A percentile compares a stretch with the other conserved stretches of the same genome.
phyloP scores from a whole-genome alignment of 2,113 vertebrate species.

The Cebus imitator region DNA sequence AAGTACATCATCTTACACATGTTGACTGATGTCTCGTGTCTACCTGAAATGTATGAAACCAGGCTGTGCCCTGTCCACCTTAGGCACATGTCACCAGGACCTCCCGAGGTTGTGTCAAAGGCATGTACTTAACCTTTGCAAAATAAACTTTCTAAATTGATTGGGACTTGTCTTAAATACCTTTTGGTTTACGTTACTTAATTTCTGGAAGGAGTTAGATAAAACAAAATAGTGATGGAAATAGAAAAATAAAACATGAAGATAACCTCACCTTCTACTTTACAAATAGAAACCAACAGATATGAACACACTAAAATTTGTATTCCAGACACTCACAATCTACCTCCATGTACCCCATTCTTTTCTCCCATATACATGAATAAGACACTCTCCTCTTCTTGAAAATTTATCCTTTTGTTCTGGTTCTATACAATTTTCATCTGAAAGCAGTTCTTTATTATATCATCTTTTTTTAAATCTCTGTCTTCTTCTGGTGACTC shows the following conservation, averaged over 20 bases:
- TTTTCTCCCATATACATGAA: neutral
- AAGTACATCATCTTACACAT: too few relatives aligned
- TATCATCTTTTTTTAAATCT: neutral
- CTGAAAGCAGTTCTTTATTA: conserved; percentile 15
- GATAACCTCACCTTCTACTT: neutral
- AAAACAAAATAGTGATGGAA: neutral
- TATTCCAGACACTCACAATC: neutral
- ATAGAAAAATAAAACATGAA: neutral
- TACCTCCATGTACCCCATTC: neutral
- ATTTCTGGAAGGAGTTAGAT: neutral
- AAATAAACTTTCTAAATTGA: too few relatives aligned
- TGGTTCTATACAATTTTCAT: neutral
- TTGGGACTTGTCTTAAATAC: too few relatives aligned
- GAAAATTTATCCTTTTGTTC: neutral
- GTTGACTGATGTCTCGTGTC: too few relatives aligned
- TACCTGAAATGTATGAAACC: too few relatives aligned
- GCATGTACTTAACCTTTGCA: too few relatives aligned
- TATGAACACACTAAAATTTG: neutral
- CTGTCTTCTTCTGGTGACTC: neutral
- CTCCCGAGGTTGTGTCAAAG: too few relatives aligned
- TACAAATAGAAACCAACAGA: neutral
- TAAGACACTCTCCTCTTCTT: neutral
- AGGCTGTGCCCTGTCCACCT: too few relatives aligned
- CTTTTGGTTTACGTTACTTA: neutral
- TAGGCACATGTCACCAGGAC: too few relatives aligned